phyloP scores from a whole-genome alignment of 2,797 vertebrate genomes.

The Tauraco hartlaubi region DNA sequence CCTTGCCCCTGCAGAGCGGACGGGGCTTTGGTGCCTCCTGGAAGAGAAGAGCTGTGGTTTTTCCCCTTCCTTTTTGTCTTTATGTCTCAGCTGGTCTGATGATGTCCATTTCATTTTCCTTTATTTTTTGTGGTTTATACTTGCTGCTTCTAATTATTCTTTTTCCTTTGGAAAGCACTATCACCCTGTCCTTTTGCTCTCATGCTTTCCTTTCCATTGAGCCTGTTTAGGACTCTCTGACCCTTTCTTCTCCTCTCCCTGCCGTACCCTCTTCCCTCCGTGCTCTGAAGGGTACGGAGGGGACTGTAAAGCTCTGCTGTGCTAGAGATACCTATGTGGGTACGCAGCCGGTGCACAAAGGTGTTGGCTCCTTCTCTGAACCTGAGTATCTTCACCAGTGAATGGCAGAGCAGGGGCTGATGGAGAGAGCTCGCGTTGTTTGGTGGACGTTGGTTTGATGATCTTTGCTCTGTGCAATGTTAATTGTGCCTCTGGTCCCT shows the following conservation, averaged over 20 bases:
- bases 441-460: neutral
- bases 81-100: neutral
- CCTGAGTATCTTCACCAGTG: neutral
- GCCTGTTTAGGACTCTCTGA: neutral
- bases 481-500: neutral
- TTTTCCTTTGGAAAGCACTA: slow-evolving; percentile 9
- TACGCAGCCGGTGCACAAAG: rapidly evolving
- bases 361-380: neutral
- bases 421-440: rapidly evolving
- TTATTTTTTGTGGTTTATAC: slow-evolving; percentile 36
- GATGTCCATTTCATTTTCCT: neutral
- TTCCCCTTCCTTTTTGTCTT: slow-evolving; percentile 2
- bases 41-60: slow-evolving; percentile 25
- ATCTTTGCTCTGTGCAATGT: neutral
- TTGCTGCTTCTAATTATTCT: slow-evolving; percentile 35
- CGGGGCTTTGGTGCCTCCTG: neutral
- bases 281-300: neutral
- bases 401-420: rapidly evolving
- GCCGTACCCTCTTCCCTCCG: rapidly evolving
- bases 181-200: neutral
- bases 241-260: neutral
- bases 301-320: neutral
- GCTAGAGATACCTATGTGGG: rapidly evolving
- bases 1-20: neutral
- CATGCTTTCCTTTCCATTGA: neutral